Evolutionary conservation across 1,140 invertebrate genomes (phyloP), one percentile per base, ranked within the genome.

Genomic region (Mycetomoellerius zeteki): DNA sequence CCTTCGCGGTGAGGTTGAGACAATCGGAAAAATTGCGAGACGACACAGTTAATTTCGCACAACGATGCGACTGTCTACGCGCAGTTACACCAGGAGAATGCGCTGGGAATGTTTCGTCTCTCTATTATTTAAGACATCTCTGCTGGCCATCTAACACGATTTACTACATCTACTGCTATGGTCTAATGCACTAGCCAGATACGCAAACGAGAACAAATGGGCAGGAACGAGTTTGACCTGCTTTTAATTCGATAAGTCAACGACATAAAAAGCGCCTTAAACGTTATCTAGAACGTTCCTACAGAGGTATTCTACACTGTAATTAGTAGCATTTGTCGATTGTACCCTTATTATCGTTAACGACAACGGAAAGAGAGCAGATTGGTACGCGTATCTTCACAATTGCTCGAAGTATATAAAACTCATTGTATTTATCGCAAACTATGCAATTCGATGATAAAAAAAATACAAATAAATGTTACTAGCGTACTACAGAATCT

Each of bases 121-220:
- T 16, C 43, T 54, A 27, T 72, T 72, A 52, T 65, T 62, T 73
- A 82, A 37, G 27, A 84, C 52, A 87, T 87, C 37, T 87, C 85
- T 71, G 65, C 58, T 75, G 37, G 27, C 56, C 72, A 33, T 64
- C 80, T 87, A 33, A 37, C 21, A 30, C 56, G 56, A 24, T 86
- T 2, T 30, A 19, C 54, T 75, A 88, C 33, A 3, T 76, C 64
- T 88, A 82, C 60, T 43, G 16, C 60, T 19, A 71, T 37, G 24
- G 33, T 43, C 54, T 88, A 88, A 30, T 54, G 16, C 21, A 71
- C 69, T 27, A 75, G 12, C 52, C 54, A 87, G 19, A 33, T 75
- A 88, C 47, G 12, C 43, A 76, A 27, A 72, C 56, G 37, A 71
- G 33, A 65, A 62, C 75, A 65, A 21, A 62, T 69, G 60, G 64